Conservation (phyloP, 2,113 vertebrate species). For the Ictalurus punctatus region DNA sequence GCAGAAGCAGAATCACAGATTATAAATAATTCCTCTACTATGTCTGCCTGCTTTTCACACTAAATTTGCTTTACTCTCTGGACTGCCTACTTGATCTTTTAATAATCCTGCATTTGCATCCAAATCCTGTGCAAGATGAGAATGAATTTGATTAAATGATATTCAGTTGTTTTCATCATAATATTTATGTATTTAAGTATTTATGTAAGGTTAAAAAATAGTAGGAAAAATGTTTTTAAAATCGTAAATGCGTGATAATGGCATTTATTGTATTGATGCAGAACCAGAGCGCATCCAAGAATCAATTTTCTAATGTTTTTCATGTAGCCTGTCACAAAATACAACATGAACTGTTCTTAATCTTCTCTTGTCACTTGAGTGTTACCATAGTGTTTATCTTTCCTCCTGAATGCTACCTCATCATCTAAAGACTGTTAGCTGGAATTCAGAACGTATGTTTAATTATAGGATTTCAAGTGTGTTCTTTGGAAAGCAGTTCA, state of each 20-base stretch:
- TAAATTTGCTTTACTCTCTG: not conserved
- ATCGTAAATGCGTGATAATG: not conserved
- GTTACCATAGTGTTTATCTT: not conserved
- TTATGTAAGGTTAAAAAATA: no score
- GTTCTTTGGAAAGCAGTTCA: slow-evolving; percentile 29
- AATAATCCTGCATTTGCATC: not conserved
- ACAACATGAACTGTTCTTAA: not conserved
- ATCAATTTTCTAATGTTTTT: not conserved
- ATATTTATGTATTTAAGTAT: not conserved
- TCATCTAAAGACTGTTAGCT: not conserved
- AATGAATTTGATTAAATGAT: not conserved
- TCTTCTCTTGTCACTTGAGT: not conserved
- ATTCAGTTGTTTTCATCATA: not conserved
- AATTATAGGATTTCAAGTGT: not conserved
- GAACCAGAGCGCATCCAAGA: not conserved
- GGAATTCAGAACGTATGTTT: not conserved
- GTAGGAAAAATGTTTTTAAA: not conserved
- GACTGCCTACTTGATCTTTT: not conserved
- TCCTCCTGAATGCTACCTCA: not conserved
- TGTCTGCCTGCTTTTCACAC: not conserved
- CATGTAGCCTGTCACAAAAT: not conserved
- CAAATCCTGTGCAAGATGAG: not conserved
- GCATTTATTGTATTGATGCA: not conserved
- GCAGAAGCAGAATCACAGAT: not conserved
- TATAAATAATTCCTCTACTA: not conserved